phyloP scores from a whole-genome alignment of 2,113 vertebrate species.

The Macaca mulatta region DNA sequence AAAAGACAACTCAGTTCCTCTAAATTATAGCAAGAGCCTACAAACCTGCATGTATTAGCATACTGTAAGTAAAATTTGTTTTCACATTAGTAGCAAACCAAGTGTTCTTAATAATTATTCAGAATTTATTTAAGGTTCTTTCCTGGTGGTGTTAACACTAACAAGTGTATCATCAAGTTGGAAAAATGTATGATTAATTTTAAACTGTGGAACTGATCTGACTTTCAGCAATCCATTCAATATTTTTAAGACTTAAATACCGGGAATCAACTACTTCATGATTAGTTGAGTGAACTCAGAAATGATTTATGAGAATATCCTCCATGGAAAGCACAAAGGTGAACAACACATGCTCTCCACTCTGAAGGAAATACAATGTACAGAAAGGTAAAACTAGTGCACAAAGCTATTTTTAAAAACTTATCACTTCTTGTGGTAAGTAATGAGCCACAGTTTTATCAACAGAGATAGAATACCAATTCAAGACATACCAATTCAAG shows the following conservation, averaged over 20 bases:
- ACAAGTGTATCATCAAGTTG: background rate
- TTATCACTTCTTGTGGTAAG: background rate
- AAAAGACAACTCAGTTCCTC: background rate
- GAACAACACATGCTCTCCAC: background rate
- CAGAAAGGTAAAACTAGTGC: background rate
- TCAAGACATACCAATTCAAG: background rate
- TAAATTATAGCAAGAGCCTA: background rate
- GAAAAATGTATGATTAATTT: conserved; percentile 10
- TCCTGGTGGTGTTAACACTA: background rate
- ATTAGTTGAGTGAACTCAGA: background rate
- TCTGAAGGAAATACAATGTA: background rate
- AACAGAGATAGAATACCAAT: background rate
- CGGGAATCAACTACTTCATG: background rate
- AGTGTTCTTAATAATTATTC: background rate
- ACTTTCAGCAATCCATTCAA: background rate
- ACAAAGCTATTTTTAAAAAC: background rate
- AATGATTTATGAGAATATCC: background rate
- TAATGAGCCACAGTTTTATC: background rate
- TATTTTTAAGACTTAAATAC: background rate
- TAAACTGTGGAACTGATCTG: background rate
- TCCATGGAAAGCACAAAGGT: background rate
- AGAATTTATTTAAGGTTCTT: background rate
- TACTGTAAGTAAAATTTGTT: background rate
- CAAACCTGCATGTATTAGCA: background rate
- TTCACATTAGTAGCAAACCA: background rate